Conservation (phyloP, 2,888 invertebrate species). For the Polymixis flavicincta region DNA sequence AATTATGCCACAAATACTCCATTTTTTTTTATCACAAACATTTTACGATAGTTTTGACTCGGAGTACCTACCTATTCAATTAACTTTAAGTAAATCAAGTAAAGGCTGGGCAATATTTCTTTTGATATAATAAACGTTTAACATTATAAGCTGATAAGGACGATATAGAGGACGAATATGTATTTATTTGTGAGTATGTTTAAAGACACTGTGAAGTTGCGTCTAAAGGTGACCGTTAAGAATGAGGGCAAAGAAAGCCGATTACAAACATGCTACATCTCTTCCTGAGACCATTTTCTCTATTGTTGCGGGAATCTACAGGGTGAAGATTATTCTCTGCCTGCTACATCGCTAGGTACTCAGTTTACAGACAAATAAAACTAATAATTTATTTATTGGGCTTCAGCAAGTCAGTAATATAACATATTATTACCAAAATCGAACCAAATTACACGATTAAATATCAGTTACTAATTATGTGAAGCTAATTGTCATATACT, state of each 20-base stretch:
- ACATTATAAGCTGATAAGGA: slow-evolving; percentile 43
- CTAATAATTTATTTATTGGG: background rate
- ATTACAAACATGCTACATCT: slow-evolving; percentile 82
- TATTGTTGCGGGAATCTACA: slow-evolving; percentile 73
- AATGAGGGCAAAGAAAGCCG: slow-evolving; percentile 81
- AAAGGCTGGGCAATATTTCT: slow-evolving; percentile 20
- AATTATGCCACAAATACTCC: slow-evolving; percentile 34
- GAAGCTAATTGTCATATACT: background rate
- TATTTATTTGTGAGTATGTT: slow-evolving; percentile 49
- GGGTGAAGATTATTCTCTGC: slow-evolving; percentile 52
- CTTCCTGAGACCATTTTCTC: slow-evolving; percentile 75
- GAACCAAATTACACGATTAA: background rate
- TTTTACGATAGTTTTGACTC: slow-evolving; percentile 44
- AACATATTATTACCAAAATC: background rate
- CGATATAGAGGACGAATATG: slow-evolving; percentile 35
- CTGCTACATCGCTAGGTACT: background rate
- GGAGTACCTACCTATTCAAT: slow-evolving; percentile 43
- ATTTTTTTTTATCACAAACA: slow-evolving; percentile 48
- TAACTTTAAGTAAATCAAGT: slow-evolving; percentile 46
- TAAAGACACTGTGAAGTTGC: slow-evolving; percentile 50
- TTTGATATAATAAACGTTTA: slow-evolving; percentile 27
- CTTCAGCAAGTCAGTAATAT: background rate
- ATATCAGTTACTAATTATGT: background rate
- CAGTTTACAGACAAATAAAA: too few species aligned
- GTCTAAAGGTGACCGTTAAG: slow-evolving; percentile 66